phyloP scores from a whole-genome alignment of 2,113 vertebrate genomes.

The Onychostoma macrolepis region DNA sequence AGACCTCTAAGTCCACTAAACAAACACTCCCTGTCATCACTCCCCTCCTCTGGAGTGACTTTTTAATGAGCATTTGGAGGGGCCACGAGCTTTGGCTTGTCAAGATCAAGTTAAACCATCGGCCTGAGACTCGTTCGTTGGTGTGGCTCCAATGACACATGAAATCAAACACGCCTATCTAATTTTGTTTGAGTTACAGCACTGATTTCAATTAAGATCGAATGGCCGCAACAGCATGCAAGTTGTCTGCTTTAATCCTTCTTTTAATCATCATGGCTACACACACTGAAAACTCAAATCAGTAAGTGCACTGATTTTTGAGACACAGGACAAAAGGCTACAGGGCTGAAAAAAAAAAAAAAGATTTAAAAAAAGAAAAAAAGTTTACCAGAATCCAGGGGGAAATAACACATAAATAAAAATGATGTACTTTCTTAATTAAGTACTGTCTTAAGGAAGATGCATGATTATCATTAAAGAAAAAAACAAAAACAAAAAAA shows the following conservation, averaged over 20 bases:
- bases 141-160: slow-evolving; percentile 24
- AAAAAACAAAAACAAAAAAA: background rate
- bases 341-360: background rate
- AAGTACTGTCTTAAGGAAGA: background rate
- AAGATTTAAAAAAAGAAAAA: too few relatives aligned
- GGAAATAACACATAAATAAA: background rate
- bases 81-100: background rate
- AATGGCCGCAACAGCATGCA: slow-evolving; percentile 27
- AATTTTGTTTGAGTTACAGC: slow-evolving; percentile 31
- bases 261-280: background rate
- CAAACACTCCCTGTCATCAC: slow-evolving; percentile 43
- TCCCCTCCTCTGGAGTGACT: background rate
- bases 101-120: slow-evolving; percentile 4
- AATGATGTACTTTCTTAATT: background rate
- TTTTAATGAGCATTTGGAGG: slow-evolving; percentile 20
- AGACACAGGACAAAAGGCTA: background rate
- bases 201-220: slow-evolving; percentile 26
- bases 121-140: background rate
- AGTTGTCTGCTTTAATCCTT: slow-evolving; percentile 22
- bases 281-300: background rate
- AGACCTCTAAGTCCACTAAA: slow-evolving; percentile 49
- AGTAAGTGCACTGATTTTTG: background rate
- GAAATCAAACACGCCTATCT: slow-evolving; percentile 20
- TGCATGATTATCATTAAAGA: background rate
- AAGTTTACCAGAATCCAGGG: background rate